Evolutionary conservation across 2,113 vertebrate genomes (phyloP), one percentile per base, ranked within the genome.

Genomic region (Aspidoscelis tigris): DNA sequence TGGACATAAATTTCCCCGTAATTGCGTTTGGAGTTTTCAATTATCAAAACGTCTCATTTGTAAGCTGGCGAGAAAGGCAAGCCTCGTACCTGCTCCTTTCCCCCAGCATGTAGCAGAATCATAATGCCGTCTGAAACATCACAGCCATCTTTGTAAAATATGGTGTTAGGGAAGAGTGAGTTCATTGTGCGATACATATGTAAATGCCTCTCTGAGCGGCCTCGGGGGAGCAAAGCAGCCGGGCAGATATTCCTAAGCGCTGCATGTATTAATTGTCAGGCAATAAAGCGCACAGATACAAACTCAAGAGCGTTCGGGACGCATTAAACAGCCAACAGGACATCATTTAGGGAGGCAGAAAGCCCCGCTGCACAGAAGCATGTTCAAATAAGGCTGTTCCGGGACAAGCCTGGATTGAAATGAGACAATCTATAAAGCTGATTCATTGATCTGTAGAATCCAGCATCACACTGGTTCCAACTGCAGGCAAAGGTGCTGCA

Each of bases 11-110:
- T 94, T 91, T 85, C 87, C 65, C 53, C 55, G 92, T 92, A 94
- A 88, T 87, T 91, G 84, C 91, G 91, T 92, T 94, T 93, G 80
- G 91, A 86, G 89, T 91, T 87, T 82, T 93, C 86, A 90, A 76
- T 87, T 92, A 87, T 93, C 91, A 93, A 84, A 94, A 94, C 92
- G 92, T 89, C 82, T 94, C n/a, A 5, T 95, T 93, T 95, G 87
- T 88, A 95, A 89, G 91, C 86, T 92, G 79, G 64, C 66, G 89
- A 92, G 22, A 93, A 80, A 92, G 93, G 22, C 92, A 78, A 81
- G 83, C 78, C 92, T 93, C 90, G 84, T 91, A 91, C 87, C 83
- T 86, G 91, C 90, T 94, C 89, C 90, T 94, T 90, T 61, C 58
- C 83, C 92, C 82, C 89, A 89, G 68, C 87, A 68, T 83, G 88